These are phyloP conservation scores for Coracias cyanogaster DNA, from an alignment of 2,797 vertebrate genomes.

Conservation along the genomic window DNA sequence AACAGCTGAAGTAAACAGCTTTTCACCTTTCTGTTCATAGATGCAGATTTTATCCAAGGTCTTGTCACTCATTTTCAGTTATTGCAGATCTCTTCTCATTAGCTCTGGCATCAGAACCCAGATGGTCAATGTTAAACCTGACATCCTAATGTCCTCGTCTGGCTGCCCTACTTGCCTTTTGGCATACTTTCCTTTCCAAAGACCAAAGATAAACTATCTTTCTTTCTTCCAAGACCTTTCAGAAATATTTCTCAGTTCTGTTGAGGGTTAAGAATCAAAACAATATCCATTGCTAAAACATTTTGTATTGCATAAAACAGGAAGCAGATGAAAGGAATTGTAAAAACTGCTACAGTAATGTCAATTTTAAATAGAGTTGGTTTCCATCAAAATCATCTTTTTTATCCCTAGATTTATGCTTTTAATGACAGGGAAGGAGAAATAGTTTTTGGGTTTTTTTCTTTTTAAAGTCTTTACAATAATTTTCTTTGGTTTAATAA, in stretches of 20 bases:
- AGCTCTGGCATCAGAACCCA: not conserved
- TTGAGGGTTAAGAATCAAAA: not conserved
- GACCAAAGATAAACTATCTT: not conserved
- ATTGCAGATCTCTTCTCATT: not conserved
- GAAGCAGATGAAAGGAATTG: not conserved
- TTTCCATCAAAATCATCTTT: not conserved
- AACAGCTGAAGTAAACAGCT: not conserved
- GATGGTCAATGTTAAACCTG: not conserved
- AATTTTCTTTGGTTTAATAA: slow-evolving; percentile 56
- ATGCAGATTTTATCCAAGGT: not conserved
- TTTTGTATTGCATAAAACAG: not conserved
- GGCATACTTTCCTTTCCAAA: not conserved
- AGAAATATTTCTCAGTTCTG: not conserved
- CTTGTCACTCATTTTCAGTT: not conserved
- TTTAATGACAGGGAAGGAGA: not conserved
- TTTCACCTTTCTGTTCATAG: not conserved
- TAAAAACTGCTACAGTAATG: not conserved
- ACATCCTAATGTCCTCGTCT: not conserved
- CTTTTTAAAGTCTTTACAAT: slow-evolving; percentile 8
- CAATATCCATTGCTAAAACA: not conserved
- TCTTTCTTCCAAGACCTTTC: not conserved
- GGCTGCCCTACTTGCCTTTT: not conserved
- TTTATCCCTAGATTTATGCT: not conserved
- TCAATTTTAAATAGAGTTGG: not conserved
- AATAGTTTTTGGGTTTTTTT: not conserved